Base-by-base conservation (phyloP, 2,113 vertebrate species). In the Orientallactaga bullata region DNA sequence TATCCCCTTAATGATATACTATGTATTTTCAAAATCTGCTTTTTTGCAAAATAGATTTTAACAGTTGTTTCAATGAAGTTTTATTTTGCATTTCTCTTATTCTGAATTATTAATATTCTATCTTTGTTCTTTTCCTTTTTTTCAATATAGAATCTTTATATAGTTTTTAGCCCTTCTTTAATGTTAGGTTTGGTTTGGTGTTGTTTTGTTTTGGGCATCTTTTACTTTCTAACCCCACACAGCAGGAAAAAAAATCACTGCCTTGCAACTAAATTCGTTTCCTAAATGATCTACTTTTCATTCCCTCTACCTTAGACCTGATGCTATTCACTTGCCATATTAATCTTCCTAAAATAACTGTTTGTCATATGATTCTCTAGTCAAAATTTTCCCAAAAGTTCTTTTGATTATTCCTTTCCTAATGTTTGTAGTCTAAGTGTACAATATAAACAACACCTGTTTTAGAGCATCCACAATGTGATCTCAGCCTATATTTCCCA, bases 91-190 rank as follows among this genome's bases (percentile, higher is more conserved):
- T 42, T 73, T 92, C 71, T 87, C 13, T 73, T 79, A 26, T 88
- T 80, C 61, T 91, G 3, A 93, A 88, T 63, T 89, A 32, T n/a
- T 76, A 20, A n/a, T 61, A 63, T 60, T 42, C 58, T n/a, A 69
- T 42, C 12, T 80, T 69, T 77, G 12, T 65, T 24, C 32, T 12
- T 65, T 69, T 85, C 81, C 42, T 12, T 30, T 39, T 92, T 90
- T 88, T 81, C 23, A 93, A 42, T 39, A 8, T 6, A 61, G 17
- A 76, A 91, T 85, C 63, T 73, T 85, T 65, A 71, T 39, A 60
- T 8, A 23, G 10, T 65, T 16, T 84, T 51, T 55, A 78, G 37
- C 30, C 42, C 79, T 78, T 71, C 35, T 79, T 74, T 47, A n/a
- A n/a, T n/a, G n/a, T n/a, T n/a, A n/a, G n/a, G n/a, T n/a, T n/a